Percentiles rank a stretch among this genome's conserved stretches.
Evolutionary conservation across 1,140 invertebrate species (phyloP).

Genomic region (Megathymus violae): DNA sequence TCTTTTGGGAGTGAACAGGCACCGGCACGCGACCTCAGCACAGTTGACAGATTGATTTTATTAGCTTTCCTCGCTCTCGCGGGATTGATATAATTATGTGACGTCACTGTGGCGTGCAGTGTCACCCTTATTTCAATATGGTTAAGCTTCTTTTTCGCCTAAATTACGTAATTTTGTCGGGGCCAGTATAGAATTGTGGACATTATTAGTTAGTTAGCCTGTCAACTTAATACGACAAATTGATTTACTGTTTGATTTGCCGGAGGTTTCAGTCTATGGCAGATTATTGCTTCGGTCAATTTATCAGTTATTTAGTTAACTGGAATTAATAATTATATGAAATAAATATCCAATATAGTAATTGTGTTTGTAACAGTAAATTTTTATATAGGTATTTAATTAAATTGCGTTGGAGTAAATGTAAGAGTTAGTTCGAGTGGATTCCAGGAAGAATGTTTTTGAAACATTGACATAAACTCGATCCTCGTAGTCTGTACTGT

Average conservation of each 20-base stretch:
- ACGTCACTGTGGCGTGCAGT: neutral
- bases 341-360: neutral
- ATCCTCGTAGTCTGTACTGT: too few species aligned
- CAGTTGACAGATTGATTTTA: constrained; percentile 50
- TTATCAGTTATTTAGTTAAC: constrained; percentile 5
- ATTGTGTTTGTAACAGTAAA: neutral
- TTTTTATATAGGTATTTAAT: neutral
- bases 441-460: too few species aligned
- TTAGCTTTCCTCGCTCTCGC: constrained; percentile 43
- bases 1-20: constrained; percentile 51
- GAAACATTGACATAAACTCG: too few species aligned
- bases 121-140: neutral
- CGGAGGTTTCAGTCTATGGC: neutral
- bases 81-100: neutral
- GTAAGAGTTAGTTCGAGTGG: too few species aligned
- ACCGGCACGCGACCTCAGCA: constrained; percentile 39
- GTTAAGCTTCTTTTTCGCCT: neutral
- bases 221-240: constrained; percentile 21
- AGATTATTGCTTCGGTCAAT: constrained; percentile 1
- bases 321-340: too few species aligned
- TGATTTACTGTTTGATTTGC: constrained; percentile 12
- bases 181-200: neutral
- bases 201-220: constrained; percentile 22
- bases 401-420: too few species aligned
- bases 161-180: neutral